These are phyloP conservation scores for Beaufortia kweichowensis DNA, from an alignment of 2,113 vertebrate genomes.

Conservation along the genomic window DNA sequence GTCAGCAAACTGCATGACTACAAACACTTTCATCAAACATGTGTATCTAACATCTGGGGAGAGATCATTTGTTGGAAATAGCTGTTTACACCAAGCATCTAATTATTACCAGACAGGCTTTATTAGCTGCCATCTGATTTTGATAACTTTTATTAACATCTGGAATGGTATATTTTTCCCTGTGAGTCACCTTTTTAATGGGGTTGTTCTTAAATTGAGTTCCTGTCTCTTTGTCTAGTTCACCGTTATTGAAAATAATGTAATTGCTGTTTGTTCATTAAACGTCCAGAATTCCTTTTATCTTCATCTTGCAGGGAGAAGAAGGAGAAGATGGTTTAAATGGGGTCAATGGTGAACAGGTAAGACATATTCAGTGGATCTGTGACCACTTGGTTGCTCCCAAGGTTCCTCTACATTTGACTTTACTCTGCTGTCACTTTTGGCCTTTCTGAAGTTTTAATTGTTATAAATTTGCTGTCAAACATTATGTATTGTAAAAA, in stretches of 20 bases:
- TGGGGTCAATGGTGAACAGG: conserved; percentile 80
- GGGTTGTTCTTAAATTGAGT: background rate
- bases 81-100: background rate
- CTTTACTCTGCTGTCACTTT: too few species aligned
- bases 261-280: background rate
- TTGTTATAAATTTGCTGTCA: too few species aligned
- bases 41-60: background rate
- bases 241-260: background rate
- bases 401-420: too few species aligned
- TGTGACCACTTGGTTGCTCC: too few species aligned
- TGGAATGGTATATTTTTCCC: background rate
- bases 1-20: background rate
- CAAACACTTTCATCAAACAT: background rate
- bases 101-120: background rate
- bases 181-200: background rate
- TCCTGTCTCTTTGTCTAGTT: background rate
- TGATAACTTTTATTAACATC: conserved; percentile 16
- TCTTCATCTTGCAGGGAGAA: conserved; percentile 72
- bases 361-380: conserved; percentile 54
- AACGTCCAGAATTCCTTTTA: background rate
- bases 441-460: too few species aligned
- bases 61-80: background rate
- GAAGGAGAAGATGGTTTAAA: conserved; percentile 78
- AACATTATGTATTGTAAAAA: too few species aligned
- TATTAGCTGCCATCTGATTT: background rate